Conservation (phyloP, 2,797 vertebrate species). For the Tragelaphus oryx region DNA sequence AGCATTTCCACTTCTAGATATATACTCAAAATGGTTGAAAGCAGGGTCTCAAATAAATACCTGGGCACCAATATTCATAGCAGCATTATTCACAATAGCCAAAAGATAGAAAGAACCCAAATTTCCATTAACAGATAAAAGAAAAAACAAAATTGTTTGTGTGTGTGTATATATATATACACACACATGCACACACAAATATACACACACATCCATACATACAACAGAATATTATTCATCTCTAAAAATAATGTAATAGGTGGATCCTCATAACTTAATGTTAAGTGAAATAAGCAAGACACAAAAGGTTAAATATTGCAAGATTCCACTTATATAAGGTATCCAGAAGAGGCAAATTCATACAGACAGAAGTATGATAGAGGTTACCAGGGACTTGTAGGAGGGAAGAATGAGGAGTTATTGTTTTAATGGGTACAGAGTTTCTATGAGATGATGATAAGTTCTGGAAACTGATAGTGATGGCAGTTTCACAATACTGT, state of each 20-base stretch:
- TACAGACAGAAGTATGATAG: background rate
- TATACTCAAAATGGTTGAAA: background rate
- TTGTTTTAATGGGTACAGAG: background rate
- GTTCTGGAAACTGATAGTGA: background rate
- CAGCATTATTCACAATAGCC: background rate
- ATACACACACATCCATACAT: background rate
- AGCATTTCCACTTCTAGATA: background rate
- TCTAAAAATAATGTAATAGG: background rate
- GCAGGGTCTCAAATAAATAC: background rate
- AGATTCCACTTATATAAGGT: background rate
- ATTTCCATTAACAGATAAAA: background rate
- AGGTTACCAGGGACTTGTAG: background rate
- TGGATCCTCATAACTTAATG: background rate
- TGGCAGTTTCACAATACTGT: background rate
- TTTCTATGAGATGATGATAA: constrained; percentile 1
- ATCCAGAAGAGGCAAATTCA: background rate
- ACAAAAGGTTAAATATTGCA: background rate
- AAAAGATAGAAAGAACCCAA: background rate
- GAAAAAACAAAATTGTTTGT: background rate
- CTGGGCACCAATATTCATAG: background rate
- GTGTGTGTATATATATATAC: accelerated
- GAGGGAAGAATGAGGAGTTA: background rate
- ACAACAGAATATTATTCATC: background rate
- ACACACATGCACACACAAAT: background rate
- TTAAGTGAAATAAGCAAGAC: background rate